These are phyloP conservation scores for Hypothenemus hampei DNA, from an alignment of 1,140 invertebrate genomes.

Conservation along the genomic window DNA sequence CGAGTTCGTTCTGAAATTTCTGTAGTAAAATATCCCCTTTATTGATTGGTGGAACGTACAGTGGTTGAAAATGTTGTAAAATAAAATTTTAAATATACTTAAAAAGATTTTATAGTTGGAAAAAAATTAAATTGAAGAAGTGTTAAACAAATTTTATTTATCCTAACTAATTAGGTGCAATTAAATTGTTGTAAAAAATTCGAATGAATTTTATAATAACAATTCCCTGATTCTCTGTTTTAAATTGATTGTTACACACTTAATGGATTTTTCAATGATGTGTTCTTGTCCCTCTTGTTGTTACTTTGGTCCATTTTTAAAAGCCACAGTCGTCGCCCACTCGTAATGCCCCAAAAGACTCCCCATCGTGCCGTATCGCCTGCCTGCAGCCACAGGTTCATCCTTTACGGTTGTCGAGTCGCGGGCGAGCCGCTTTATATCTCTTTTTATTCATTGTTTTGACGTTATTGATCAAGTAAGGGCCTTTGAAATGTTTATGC, in stretches of 20 bases:
- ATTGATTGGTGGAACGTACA: not conserved
- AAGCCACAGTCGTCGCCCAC: slow-evolving; percentile 10
- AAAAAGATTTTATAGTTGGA: too few relatives aligned
- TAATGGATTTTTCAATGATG: too few relatives aligned
- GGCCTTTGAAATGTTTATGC: slow-evolving; percentile 10
- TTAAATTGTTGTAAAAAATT: too few relatives aligned
- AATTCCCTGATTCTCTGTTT: too few relatives aligned
- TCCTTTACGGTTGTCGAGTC: slow-evolving; percentile 17
- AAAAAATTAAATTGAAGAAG: too few relatives aligned
- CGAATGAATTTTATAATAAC: too few relatives aligned
- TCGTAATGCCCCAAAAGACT: slow-evolving; percentile 6
- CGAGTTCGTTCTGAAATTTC: not conserved
- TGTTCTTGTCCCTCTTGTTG: too few relatives aligned
- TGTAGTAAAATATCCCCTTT: not conserved
- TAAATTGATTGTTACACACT: too few relatives aligned
- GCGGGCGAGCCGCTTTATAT: slow-evolving; percentile 19
- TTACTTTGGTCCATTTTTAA: not conserved
- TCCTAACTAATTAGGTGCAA: too few relatives aligned
- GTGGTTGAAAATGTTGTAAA: not conserved
- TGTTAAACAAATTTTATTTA: too few relatives aligned
- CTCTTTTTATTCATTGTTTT: slow-evolving; percentile 20
- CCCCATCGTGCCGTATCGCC: slow-evolving; percentile 18
- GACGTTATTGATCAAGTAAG: slow-evolving; percentile 19
- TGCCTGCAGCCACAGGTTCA: slow-evolving; percentile 17
- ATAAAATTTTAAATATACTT: too few relatives aligned